Evolutionary conservation across 2,888 invertebrate species (phyloP).

Genomic region (Lamproptera curius): DNA sequence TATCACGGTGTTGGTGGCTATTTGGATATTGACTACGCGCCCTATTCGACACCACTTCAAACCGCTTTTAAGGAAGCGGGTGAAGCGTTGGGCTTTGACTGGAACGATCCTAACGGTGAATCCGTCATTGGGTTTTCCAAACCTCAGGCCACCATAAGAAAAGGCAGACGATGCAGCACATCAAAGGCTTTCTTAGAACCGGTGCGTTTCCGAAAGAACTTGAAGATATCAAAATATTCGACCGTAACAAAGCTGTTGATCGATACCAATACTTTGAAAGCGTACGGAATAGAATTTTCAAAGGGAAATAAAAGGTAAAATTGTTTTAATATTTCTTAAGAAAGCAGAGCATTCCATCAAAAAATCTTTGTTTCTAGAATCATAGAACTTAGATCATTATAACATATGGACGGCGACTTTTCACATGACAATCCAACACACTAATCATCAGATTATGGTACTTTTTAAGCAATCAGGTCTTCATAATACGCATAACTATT

Average conservation of each 20-base stretch:
- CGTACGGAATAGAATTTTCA: slow-evolving; percentile 83
- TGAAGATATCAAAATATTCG: slow-evolving; percentile 83
- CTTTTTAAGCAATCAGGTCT: too few relatives aligned
- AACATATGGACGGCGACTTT: too few relatives aligned
- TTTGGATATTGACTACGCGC: slow-evolving; percentile 82
- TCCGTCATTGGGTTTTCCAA: slow-evolving; percentile 82
- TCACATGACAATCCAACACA: too few relatives aligned
- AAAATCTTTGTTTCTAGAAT: too few relatives aligned
- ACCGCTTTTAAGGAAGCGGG: slow-evolving; percentile 83
- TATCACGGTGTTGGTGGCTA: slow-evolving; percentile 84
- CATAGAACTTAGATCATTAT: too few relatives aligned
- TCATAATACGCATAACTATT: too few relatives aligned
- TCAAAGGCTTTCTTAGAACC: slow-evolving; percentile 88
- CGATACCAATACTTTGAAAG: slow-evolving; percentile 77
- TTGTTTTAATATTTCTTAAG: too few relatives aligned
- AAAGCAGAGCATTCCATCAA: too few relatives aligned
- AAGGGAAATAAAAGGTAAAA: slow-evolving; percentile 77
- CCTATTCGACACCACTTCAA: slow-evolving; percentile 80
- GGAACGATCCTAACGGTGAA: slow-evolving; percentile 85
- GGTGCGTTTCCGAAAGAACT: slow-evolving; percentile 79
- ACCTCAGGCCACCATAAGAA: slow-evolving; percentile 83
- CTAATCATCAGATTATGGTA: too few relatives aligned
- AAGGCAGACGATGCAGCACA: slow-evolving; percentile 87
- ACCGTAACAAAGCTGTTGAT: slow-evolving; percentile 83
- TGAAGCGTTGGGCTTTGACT: slow-evolving; percentile 82